phyloP scores from a whole-genome alignment of 2,888 invertebrate species.

The Melinaea menophilus region DNA sequence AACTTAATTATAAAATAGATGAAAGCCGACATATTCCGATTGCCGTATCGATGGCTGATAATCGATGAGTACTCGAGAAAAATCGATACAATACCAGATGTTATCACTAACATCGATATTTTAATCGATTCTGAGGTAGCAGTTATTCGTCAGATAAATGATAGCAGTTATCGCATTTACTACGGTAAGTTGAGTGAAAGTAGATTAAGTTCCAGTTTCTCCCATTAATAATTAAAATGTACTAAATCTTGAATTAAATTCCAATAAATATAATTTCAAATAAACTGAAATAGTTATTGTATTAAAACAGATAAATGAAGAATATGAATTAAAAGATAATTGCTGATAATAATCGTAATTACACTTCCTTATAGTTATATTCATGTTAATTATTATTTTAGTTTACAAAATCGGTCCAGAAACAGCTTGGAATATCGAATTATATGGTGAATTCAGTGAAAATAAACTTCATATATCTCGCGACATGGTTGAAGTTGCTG shows the following conservation, averaged over 20 bases:
- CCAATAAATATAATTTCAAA: background rate
- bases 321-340: too few species aligned
- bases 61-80: conserved; percentile 34
- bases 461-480: conserved; percentile 40
- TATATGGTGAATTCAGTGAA: conserved; percentile 53
- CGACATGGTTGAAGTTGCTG: conserved; percentile 40
- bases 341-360: background rate
- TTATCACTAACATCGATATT: conserved; percentile 42
- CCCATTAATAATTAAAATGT: background rate
- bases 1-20: background rate
- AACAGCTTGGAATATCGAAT: conserved; percentile 49
- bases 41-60: conserved; percentile 74
- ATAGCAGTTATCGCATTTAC: conserved; percentile 41
- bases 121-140: conserved; percentile 56
- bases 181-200: conserved; percentile 44
- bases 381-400: conserved; percentile 37
- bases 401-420: conserved; percentile 56
- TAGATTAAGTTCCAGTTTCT: background rate
- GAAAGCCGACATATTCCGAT: conserved; percentile 75
- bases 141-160: conserved; percentile 35
- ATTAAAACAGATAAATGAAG: too few species aligned
- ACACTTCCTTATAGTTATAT: background rate
- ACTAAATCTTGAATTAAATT: background rate
- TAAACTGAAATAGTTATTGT: too few species aligned
- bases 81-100: conserved; percentile 36